phyloP scores from a whole-genome alignment of 2,888 invertebrate genomes.

The Hartigia nigra region DNA sequence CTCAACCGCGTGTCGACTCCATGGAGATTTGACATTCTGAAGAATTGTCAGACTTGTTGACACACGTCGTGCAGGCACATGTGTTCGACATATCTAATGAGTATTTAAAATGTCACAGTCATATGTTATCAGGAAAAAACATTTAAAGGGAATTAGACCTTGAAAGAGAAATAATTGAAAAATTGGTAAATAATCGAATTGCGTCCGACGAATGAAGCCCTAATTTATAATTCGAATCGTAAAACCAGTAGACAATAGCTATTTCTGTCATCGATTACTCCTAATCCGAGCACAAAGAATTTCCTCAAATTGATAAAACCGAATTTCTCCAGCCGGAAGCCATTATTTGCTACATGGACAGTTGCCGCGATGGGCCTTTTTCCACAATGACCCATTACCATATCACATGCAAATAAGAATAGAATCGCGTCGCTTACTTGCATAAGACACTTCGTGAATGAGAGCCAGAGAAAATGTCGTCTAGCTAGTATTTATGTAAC shows the following conservation, averaged over 20 bases:
- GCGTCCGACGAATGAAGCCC: not conserved
- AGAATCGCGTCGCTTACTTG: not conserved
- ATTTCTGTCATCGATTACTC: not conserved
- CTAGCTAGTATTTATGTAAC: constrained; percentile 19
- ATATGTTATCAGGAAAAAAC: not conserved
- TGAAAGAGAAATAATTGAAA: too few species aligned
- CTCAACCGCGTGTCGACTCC: not conserved
- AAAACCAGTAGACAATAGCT: not conserved
- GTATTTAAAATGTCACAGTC: not conserved
- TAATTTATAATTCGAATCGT: not conserved
- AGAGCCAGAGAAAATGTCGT: constrained; percentile 18
- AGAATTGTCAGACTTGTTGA: not conserved
- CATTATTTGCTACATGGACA: not conserved
- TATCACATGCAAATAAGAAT: not conserved
- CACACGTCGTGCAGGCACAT: not conserved
- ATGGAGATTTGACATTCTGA: not conserved
- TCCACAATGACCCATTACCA: not conserved
- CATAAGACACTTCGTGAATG: constrained; percentile 21
- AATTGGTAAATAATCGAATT: too few species aligned
- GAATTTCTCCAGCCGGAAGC: not conserved
- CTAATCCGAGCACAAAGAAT: not conserved
- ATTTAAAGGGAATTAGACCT: not conserved
- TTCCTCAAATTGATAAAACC: not conserved
- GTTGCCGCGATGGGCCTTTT: not conserved
- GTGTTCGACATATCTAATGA: not conserved